A percentile compares a stretch with the other conserved stretches of the same genome.
phyloP scores from a whole-genome alignment of 1,140 invertebrate species.

The Atta cephalotes region DNA sequence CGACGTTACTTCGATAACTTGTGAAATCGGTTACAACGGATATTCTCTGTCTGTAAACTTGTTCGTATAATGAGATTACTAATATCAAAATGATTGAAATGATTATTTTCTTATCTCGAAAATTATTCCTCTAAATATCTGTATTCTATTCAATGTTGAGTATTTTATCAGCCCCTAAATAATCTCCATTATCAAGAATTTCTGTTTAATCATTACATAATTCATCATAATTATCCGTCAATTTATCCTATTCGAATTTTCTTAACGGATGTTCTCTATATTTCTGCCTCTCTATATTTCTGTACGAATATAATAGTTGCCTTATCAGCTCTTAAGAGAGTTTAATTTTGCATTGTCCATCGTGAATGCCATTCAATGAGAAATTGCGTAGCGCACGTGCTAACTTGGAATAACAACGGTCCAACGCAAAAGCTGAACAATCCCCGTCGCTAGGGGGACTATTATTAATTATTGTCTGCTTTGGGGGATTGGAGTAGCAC shows the following conservation, averaged over 20 bases:
- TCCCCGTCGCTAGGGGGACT: constrained; percentile 65
- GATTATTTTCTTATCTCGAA: not conserved
- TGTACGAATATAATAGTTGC: not conserved
- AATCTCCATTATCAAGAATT: not conserved
- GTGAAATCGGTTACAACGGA: constrained; percentile 19
- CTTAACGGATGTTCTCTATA: not conserved
- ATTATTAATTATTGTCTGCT: constrained; percentile 80
- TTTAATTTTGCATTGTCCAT: constrained; percentile 47
- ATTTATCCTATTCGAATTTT: not conserved
- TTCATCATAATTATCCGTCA: not conserved
- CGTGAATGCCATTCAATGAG: constrained; percentile 26
- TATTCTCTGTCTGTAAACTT: not conserved
- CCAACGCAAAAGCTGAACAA: constrained; percentile 68
- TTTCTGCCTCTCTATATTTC: not conserved
- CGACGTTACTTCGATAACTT: constrained; percentile 27
- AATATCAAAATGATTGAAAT: not conserved
- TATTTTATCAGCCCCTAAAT: constrained; percentile 25
- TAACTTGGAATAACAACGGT: constrained; percentile 62
- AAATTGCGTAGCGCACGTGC: not conserved
- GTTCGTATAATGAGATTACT: not conserved
- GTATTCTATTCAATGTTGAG: not conserved
- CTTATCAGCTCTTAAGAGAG: constrained; percentile 13
- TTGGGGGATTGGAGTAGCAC: constrained; percentile 66
- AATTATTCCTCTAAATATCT: not conserved
- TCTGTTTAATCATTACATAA: not conserved